These are phyloP conservation scores for Andricus curvator DNA, from an alignment of 2,888 invertebrate genomes.

Conservation along the genomic window DNA sequence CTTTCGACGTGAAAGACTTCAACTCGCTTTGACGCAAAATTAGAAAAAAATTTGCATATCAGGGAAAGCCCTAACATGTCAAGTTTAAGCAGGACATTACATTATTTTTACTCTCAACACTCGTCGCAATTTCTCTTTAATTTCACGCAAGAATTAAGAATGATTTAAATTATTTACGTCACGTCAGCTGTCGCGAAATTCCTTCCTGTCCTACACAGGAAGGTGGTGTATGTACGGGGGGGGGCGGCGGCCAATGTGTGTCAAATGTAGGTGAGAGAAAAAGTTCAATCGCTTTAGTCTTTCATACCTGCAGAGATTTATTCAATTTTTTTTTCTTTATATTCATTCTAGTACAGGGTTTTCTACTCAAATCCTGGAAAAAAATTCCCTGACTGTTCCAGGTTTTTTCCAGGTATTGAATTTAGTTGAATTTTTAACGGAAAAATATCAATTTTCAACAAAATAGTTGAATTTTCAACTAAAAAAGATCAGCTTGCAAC, in stretches of 20 bases:
- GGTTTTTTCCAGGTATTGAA: too few relatives aligned
- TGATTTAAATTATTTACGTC: not conserved
- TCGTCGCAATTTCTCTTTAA: constrained; percentile 20
- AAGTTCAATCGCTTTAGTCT: not conserved
- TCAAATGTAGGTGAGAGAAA: not conserved
- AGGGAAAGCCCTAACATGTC: not conserved
- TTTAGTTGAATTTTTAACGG: too few relatives aligned
- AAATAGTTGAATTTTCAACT: too few relatives aligned
- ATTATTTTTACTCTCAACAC: not conserved
- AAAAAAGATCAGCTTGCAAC: too few relatives aligned
- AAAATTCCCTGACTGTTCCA: too few relatives aligned
- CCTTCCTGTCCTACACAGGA: not conserved
- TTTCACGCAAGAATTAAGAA: not conserved
- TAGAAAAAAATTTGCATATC: constrained; percentile 37
- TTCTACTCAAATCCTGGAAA: too few relatives aligned
- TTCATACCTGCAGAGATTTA: not conserved
- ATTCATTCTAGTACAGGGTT: not conserved
- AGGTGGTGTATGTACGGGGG: not conserved
- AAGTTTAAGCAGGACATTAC: constrained; percentile 1
- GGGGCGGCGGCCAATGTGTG: too few relatives aligned
- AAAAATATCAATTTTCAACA: too few relatives aligned
- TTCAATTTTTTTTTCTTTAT: not conserved
- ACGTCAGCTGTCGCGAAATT: not conserved
- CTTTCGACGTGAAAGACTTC: constrained; percentile 61
- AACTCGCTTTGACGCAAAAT: not conserved